These are phyloP conservation scores for Mallotus villosus DNA, from an alignment of 2,797 vertebrate species.

Conservation along the genomic window DNA sequence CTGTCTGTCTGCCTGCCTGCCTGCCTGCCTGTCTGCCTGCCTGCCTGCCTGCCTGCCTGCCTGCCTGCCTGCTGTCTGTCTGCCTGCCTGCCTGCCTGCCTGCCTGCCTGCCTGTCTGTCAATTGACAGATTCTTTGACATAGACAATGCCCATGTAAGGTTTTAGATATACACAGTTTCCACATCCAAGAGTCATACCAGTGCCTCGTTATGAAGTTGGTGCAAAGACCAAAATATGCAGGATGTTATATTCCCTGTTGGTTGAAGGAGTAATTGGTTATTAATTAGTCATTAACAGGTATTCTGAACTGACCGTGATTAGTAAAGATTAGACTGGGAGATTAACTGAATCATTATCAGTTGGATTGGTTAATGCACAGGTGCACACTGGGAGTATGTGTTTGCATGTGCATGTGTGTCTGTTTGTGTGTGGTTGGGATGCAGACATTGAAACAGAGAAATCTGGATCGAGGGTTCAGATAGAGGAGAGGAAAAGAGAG, in stretches of 20 bases:
- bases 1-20: conserved; percentile 24
- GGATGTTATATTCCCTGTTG: conserved; percentile 48
- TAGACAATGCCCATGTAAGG: background rate
- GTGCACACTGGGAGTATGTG: conserved; percentile 63
- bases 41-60: conserved; percentile 27
- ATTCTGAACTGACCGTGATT: conserved; percentile 64
- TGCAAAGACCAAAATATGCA: conserved; percentile 55
- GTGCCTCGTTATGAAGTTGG: conserved; percentile 17
- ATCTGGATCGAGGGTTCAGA: background rate
- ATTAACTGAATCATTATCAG: conserved; percentile 71
- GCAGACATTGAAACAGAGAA: conserved; percentile 8
- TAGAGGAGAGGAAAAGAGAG: background rate
- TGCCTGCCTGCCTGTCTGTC: too few species aligned
- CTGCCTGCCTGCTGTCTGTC: conserved; percentile 28
- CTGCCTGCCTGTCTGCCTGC: conserved; percentile 47
- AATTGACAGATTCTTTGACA: background rate
- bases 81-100: background rate
- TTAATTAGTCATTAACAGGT: conserved; percentile 73
- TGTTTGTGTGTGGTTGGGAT: background rate
- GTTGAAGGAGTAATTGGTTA: conserved; percentile 62
- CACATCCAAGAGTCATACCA: background rate
- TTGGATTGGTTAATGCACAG: conserved; percentile 68
- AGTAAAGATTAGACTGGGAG: conserved; percentile 58
- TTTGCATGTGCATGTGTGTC: background rate
- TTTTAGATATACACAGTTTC: background rate